Evolutionary conservation across 2,113 vertebrate species (phyloP).

Genomic region (Corythornis cristatus): DNA sequence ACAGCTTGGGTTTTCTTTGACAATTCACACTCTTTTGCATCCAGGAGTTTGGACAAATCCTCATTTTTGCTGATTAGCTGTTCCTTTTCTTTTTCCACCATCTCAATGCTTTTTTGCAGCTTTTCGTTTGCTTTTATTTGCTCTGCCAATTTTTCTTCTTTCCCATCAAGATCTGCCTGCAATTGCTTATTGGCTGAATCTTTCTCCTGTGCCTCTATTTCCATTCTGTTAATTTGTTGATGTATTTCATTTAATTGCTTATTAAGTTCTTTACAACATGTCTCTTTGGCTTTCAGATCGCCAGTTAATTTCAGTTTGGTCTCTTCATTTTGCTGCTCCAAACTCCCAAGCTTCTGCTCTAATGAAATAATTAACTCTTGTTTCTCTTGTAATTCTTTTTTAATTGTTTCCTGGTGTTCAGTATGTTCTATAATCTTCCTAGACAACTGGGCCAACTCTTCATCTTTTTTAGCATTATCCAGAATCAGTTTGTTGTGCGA

Average conservation of each 20-base stretch:
- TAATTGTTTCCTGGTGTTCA: slow-evolving; percentile 58
- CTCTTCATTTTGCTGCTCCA: slow-evolving; percentile 63
- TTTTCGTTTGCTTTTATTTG: slow-evolving; percentile 64
- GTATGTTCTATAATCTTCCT: slow-evolving; percentile 68
- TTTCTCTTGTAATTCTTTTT: slow-evolving; percentile 71
- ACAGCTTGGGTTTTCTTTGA: slow-evolving; percentile 57
- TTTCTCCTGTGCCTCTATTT: slow-evolving; percentile 51
- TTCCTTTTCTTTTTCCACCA: slow-evolving; percentile 68
- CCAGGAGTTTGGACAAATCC: slow-evolving; percentile 68
- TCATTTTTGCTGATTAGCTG: slow-evolving; percentile 72
- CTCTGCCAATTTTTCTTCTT: slow-evolving; percentile 64
- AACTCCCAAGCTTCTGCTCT: slow-evolving; percentile 69
- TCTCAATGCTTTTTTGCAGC: slow-evolving; percentile 49
- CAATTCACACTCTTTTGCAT: slow-evolving; percentile 48
- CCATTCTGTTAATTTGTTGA: slow-evolving; percentile 70
- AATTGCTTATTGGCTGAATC: slow-evolving; percentile 70
- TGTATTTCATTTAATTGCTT: slow-evolving; percentile 71
- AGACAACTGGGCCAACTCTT: slow-evolving; percentile 72
- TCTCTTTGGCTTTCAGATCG: slow-evolving; percentile 70
- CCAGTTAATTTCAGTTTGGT: slow-evolving; percentile 65
- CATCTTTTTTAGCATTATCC: slow-evolving; percentile 73
- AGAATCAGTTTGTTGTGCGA: slow-evolving; percentile 78
- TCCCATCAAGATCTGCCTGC: slow-evolving; percentile 63
- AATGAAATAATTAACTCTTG: slow-evolving; percentile 71
- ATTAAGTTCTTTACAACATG: slow-evolving; percentile 69